Percentiles rank a stretch among this genome's conserved stretches.
Evolutionary conservation across 2,797 vertebrate species (phyloP).

Genomic region (Clarias pachynema): DNA sequence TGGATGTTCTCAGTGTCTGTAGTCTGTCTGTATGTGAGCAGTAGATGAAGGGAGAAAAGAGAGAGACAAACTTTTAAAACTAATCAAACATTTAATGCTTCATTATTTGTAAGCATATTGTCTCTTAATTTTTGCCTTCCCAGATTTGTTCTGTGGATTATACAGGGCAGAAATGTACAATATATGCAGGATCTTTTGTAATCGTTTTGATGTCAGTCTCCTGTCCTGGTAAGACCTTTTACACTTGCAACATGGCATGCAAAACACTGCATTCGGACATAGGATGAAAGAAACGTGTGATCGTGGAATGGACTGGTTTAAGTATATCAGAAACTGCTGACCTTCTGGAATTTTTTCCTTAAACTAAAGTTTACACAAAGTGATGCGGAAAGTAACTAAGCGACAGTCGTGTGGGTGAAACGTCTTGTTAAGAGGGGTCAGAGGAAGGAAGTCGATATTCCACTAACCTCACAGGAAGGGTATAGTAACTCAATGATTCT

Average conservation of each 20-base stretch:
- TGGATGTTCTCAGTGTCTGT: background rate
- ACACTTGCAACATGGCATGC: slow-evolving; percentile 5
- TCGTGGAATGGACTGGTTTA: background rate
- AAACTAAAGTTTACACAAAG: background rate
- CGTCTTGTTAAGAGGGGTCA: background rate
- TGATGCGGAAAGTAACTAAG: background rate
- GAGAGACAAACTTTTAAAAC: background rate
- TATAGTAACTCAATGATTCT: no score
- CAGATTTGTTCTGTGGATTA: background rate
- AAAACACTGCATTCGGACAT: background rate
- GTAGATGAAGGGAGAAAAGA: background rate
- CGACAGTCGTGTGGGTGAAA: background rate
- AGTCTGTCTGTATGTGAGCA: background rate
- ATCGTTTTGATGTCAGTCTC: background rate
- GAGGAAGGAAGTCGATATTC: background rate
- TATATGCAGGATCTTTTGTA: no score
- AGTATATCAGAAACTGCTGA: background rate
- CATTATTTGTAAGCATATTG: background rate
- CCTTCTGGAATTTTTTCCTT: background rate
- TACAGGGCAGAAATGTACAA: background rate
- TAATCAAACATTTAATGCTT: background rate
- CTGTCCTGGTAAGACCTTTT: slow-evolving; percentile 8
- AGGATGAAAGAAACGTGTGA: background rate
- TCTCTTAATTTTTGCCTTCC: background rate
- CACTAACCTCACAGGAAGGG: no score